These are phyloP conservation scores for Drosophila subquinaria DNA, from an alignment of 2,888 invertebrate genomes.

Conservation along the genomic window DNA sequence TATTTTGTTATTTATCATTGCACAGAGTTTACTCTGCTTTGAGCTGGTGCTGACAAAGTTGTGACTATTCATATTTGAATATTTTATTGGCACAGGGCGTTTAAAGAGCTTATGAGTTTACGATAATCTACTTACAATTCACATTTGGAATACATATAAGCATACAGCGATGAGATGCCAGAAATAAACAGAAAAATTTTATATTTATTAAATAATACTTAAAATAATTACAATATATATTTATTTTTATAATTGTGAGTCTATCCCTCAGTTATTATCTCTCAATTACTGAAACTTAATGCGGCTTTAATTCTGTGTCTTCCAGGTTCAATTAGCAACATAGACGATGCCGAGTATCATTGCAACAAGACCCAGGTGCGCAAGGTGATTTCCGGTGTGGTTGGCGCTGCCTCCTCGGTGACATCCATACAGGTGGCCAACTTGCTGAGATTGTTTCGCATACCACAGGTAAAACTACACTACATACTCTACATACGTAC, in stretches of 20 bases:
- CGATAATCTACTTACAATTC: background rate
- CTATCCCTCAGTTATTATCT: background rate
- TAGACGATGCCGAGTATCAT: slow-evolving; percentile 94
- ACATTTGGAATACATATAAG: background rate
- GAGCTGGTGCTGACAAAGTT: slow-evolving; percentile 12
- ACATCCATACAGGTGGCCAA: slow-evolving; percentile 98
- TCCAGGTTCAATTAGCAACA: slow-evolving; percentile 97
- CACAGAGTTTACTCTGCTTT: background rate
- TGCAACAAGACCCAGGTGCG: slow-evolving; percentile 94
- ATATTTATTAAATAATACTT: background rate
- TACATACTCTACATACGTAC: background rate
- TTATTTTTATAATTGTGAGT: background rate
- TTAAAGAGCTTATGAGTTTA: background rate
- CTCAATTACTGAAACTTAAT: background rate
- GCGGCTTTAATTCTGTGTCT: slow-evolving; percentile 42
- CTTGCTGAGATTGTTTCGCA: slow-evolving; percentile 94
- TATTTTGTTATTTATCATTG: slow-evolving; percentile 3
- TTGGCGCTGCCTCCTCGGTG: slow-evolving; percentile 96
- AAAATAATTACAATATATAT: background rate
- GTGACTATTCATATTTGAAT: background rate
- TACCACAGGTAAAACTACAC: slow-evolving; percentile 89
- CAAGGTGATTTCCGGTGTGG: slow-evolving; percentile 95
- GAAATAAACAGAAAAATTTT: background rate
- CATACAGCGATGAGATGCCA: background rate
- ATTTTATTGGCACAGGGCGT: background rate